Evolutionary conservation across 2,797 vertebrate genomes (phyloP).

Genomic region (Eulemur rubriventer): DNA sequence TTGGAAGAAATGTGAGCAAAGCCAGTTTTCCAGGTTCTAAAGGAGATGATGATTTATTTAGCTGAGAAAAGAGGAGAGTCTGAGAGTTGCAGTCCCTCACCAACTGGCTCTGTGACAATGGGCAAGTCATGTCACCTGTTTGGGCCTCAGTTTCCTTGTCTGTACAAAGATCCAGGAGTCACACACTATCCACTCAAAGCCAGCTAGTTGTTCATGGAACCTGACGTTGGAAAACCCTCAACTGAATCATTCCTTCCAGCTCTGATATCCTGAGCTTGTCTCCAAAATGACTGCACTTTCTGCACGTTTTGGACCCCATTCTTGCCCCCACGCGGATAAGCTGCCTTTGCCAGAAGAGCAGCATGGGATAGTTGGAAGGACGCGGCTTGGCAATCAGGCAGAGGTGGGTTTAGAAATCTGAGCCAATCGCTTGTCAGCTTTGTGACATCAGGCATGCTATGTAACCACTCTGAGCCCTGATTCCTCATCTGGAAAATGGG

Average conservation of each 20-base stretch:
- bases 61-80: background rate
- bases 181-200: background rate
- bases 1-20: background rate
- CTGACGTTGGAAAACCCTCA: background rate
- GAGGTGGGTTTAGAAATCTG: background rate
- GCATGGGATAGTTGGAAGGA: too few species aligned
- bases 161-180: background rate
- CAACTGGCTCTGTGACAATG: background rate
- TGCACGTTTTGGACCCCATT: accelerated
- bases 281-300: background rate
- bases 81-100: background rate
- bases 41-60: background rate
- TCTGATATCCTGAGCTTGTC: background rate
- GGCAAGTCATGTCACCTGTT: background rate
- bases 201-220: background rate
- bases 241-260: background rate
- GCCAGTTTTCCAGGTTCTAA: background rate
- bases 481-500: background rate
- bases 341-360: background rate
- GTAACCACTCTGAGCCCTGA: background rate
- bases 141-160: background rate
- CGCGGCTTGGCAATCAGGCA: background rate
- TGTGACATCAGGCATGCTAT: background rate
- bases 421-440: background rate
- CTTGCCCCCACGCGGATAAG: accelerated